phyloP scores from a whole-genome alignment of 2,888 invertebrate species.

The Dynastes hyllus region DNA sequence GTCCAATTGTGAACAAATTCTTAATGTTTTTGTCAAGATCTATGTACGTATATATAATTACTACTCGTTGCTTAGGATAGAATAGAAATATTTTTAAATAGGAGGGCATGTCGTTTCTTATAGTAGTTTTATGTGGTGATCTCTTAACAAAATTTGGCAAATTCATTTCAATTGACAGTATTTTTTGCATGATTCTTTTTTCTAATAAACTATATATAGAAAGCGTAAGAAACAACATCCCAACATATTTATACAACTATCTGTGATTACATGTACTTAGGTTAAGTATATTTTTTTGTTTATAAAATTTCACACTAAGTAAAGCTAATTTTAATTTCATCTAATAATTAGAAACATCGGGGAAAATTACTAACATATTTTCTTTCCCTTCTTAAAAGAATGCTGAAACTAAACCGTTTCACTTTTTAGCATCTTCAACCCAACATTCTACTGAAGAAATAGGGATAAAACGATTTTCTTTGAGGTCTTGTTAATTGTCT shows the following conservation, averaged over 20 bases:
- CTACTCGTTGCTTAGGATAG: constrained; percentile 12
- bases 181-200: too few relatives aligned
- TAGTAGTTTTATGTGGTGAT: too few relatives aligned
- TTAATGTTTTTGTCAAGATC: neutral
- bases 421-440: constrained; percentile 66
- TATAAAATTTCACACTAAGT: constrained; percentile 34
- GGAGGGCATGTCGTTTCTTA: neutral
- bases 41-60: neutral
- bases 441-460: constrained; percentile 74
- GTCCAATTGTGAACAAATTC: too few relatives aligned
- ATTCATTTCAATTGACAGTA: too few relatives aligned
- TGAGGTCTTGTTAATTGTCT: constrained; percentile 71
- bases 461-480: constrained; percentile 73
- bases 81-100: neutral
- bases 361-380: constrained; percentile 18
- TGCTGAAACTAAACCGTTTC: neutral
- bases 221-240: neutral
- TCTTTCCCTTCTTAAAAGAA: neutral
- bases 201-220: too few relatives aligned
- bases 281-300: neutral
- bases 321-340: constrained; percentile 24
- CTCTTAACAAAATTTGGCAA: too few relatives aligned
- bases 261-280: neutral
- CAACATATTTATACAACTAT: neutral
- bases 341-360: neutral